Base-by-base conservation (phyloP, 2,888 invertebrate species). In the Adelognathus sp. region DNA sequence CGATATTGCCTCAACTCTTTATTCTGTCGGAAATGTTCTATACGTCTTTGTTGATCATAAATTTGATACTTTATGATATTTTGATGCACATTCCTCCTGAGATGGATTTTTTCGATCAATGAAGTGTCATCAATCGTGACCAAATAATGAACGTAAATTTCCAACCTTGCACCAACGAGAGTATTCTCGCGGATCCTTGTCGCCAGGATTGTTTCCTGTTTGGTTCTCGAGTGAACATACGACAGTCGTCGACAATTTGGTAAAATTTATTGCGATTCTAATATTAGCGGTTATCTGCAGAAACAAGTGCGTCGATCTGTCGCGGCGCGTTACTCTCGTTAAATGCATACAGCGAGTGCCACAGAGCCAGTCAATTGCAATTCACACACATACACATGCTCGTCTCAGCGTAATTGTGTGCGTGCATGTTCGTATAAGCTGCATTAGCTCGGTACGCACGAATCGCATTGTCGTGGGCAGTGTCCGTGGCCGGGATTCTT, bases 401-500 rank as follows among this genome's bases (percentile, higher is more conserved):
- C 21, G 14, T 3, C 29, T 16, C 16, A 14, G 46, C 29, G 33
- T n/a, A n/a, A n/a, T n/a, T n/a, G n/a, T 41, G 61, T 73, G 29
- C 24, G 50, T 24, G 11, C 36, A 11, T 36, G 36, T 46, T n/a
- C 29, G 46, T 39, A n/a, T 1, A 46, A 9, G 50, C 39, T 14
- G 61, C 50, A 54, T 46, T 52, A 44, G 44, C 14, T 73, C 66
- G 67, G 70, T 82, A 78, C 77, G 66, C 77, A 79, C 73, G 80
- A 75, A 60, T 75, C 72, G 75, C 80, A 73, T 80, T 80, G 74
- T 76, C 70, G 87, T 87, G 85, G 87, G 86, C 82, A 82, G 77
- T 81, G 87, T 86, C 87, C 88, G 82, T 88, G 88, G 87, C 88
- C 87, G 87, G 85, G 82, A 86, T 88, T 83, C 87, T 85, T 87